Evolutionary conservation across 2,113 vertebrate species (phyloP).

Genomic region (Phylloscopus whistleri): DNA sequence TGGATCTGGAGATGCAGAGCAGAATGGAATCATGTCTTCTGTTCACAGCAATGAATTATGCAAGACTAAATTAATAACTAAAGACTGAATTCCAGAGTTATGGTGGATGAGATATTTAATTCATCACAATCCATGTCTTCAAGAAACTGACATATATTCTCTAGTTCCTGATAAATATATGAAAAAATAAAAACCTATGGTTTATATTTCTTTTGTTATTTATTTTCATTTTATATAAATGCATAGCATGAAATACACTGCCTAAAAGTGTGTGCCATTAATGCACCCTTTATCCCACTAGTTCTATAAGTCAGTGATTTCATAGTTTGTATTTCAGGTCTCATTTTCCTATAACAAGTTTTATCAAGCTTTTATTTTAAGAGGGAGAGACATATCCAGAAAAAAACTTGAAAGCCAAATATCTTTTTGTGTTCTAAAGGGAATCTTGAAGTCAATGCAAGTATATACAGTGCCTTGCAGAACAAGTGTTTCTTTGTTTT

Average conservation of each 20-base stretch:
- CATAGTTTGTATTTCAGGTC: background rate
- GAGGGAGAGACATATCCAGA: background rate
- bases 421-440: background rate
- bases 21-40: background rate
- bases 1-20: background rate
- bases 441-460: background rate
- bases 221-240: background rate
- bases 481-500: background rate
- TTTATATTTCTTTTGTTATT: background rate
- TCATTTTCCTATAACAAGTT: conserved; percentile 42
- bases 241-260: background rate
- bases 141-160: background rate
- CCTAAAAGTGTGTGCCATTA: background rate
- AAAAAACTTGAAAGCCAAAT: background rate
- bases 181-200: background rate
- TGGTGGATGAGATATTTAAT: background rate
- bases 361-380: conserved; percentile 28
- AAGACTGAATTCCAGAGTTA: background rate
- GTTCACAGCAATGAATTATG: background rate
- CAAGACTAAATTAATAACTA: background rate
- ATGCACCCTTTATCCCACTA: background rate
- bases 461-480: background rate
- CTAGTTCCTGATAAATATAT: background rate
- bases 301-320: background rate
- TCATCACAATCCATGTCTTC: background rate